These are phyloP conservation scores for Drosophila atroscutellata DNA, from an alignment of 2,888 invertebrate genomes.

Conservation along the genomic window DNA sequence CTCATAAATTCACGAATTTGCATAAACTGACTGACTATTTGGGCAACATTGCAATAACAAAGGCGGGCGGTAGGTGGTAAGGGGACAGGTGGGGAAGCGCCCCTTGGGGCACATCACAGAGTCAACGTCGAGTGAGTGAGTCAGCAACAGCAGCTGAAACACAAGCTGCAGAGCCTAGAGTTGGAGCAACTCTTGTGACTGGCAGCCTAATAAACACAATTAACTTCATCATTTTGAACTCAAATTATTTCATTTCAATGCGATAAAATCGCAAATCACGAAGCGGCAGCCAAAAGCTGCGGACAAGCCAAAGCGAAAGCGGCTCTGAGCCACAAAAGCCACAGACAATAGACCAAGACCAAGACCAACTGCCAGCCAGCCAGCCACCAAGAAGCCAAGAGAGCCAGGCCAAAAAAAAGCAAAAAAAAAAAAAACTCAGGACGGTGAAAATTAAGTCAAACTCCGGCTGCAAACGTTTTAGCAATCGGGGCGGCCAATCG, in stretches of 20 bases:
- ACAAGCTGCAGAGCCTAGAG: constrained; percentile 30
- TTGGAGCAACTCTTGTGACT: constrained; percentile 59
- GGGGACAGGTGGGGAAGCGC: constrained; percentile 57
- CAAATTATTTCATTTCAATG: constrained; percentile 84
- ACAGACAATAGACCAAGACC: constrained; percentile 59
- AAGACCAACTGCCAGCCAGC: constrained; percentile 8
- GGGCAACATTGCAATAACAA: constrained; percentile 54
- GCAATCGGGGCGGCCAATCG: constrained; percentile 65
- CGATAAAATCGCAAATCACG: constrained; percentile 84
- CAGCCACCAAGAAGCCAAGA: constrained; percentile 11
- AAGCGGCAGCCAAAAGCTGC: constrained; percentile 54
- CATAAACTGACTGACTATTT: constrained; percentile 68
- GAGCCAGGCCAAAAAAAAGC: neutral
- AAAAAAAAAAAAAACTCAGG: constrained; percentile 22
- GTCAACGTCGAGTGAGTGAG: constrained; percentile 42
- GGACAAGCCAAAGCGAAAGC: constrained; percentile 49
- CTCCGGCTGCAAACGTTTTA: constrained; percentile 74
- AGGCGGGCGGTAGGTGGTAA: neutral
- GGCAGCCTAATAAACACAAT: constrained; percentile 81
- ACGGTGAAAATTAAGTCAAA: constrained; percentile 83
- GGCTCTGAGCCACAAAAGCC: constrained; percentile 29
- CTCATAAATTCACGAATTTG: constrained; percentile 80
- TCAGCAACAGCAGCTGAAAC: constrained; percentile 27
- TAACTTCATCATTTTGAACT: constrained; percentile 83
- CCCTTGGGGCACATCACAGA: constrained; percentile 56